A percentile compares a stretch with the other conserved stretches of the same genome.
These are phyloP conservation scores for Leptoteleia sp. DNA, from an alignment of 1,140 invertebrate genomes.

Conservation along the genomic window DNA sequence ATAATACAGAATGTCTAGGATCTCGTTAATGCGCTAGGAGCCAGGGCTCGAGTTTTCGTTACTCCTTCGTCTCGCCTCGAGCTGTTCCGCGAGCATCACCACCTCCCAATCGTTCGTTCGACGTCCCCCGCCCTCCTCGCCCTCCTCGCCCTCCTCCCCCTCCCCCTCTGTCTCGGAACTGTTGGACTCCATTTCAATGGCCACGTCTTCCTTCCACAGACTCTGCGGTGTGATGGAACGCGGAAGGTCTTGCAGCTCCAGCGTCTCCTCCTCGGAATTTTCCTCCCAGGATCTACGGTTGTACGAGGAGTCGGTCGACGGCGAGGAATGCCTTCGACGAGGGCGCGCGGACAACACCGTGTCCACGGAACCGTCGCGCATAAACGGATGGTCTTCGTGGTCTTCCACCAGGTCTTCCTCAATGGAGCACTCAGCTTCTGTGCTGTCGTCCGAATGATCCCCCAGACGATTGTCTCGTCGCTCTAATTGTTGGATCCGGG, in stretches of 20 bases:
- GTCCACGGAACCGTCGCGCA: conserved; percentile 83
- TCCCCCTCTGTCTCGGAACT: conserved; percentile 76
- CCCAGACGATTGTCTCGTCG: conserved; percentile 64
- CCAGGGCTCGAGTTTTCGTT: conserved; percentile 76
- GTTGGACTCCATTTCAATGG: conserved; percentile 81
- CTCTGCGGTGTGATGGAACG: conserved; percentile 78
- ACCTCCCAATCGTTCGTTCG: conserved; percentile 90
- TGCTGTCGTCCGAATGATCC: conserved; percentile 63
- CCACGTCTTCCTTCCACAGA: conserved; percentile 77
- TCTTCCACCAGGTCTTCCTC: conserved; percentile 73
- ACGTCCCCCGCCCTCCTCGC: conserved; percentile 72
- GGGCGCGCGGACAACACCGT: conserved; percentile 79
- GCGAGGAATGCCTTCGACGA: conserved; percentile 72
- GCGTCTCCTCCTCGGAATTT: conserved; percentile 82
- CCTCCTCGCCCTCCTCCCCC: conserved; percentile 61
- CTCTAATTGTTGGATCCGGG: conserved; percentile 86
- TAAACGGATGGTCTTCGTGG: conserved; percentile 81
- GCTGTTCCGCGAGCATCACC: conserved; percentile 87
- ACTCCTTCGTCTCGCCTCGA: conserved; percentile 83
- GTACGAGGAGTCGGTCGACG: conserved; percentile 72
- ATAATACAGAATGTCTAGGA: conserved; percentile 75
- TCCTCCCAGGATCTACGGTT: conserved; percentile 83
- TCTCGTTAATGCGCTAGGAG: conserved; percentile 80
- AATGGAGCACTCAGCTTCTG: conserved; percentile 68
- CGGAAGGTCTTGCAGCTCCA: conserved; percentile 83